Percentiles rank a stretch among this genome's conserved stretches.
phyloP scores from a whole-genome alignment of 2,113 vertebrate species.

The Nanger granti region DNA sequence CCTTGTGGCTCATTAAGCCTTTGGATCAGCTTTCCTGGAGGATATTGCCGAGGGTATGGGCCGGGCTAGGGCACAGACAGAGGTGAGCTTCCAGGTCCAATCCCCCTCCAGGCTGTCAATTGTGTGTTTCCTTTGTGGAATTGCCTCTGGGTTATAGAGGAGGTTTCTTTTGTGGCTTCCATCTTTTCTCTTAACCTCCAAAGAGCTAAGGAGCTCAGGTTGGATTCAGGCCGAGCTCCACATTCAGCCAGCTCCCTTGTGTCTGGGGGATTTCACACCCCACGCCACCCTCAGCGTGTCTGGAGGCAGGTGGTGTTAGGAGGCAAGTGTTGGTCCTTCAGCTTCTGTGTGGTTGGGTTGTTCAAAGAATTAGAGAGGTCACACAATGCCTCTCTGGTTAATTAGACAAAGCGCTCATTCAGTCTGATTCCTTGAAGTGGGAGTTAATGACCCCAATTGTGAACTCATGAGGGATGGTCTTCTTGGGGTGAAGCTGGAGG shows the following conservation, averaged over 20 bases:
- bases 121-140: constrained; percentile 19
- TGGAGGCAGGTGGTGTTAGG: neutral
- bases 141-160: neutral
- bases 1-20: neutral
- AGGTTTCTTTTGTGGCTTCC: neutral
- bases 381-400: constrained; percentile 75
- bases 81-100: neutral
- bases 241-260: neutral
- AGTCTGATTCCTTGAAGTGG: constrained; percentile 17
- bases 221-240: neutral
- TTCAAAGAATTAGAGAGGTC: constrained; percentile 66
- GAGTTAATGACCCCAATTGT: neutral
- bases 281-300: neutral
- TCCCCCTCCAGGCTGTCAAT: neutral
- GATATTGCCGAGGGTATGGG: neutral
- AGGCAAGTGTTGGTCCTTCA: neutral
- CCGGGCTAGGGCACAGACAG: constrained; percentile 1
- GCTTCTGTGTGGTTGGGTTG: neutral
- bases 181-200: neutral
- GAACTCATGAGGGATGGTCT: neutral
- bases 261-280: neutral
- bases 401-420: constrained; percentile 72
- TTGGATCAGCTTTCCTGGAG: constrained; percentile 25
- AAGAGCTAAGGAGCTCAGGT: neutral
- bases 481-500: neutral